Percentiles rank a stretch among this genome's conserved stretches.
Evolutionary conservation across 2,797 vertebrate genomes (phyloP).

Genomic region (Sebastolobus alascanus): DNA sequence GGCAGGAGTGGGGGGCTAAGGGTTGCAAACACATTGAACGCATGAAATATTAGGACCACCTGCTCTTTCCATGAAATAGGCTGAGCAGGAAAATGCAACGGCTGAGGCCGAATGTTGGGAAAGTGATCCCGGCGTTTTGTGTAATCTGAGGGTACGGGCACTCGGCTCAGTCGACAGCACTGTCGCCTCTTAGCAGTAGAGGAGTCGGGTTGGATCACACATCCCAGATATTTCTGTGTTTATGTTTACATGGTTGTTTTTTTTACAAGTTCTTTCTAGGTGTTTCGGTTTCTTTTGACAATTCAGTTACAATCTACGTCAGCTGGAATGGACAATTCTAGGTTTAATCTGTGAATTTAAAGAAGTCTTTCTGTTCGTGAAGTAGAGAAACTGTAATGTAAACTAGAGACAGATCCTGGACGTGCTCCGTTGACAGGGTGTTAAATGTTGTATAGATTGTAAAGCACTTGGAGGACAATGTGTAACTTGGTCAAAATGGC

Average conservation of each 20-base stretch:
- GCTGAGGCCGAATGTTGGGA: constrained; percentile 25
- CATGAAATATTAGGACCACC: constrained; percentile 69
- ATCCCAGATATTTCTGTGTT: not conserved
- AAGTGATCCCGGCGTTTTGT: constrained; percentile 11
- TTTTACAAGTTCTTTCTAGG: not conserved
- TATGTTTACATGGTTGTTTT: not conserved
- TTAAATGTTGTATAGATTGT: not conserved
- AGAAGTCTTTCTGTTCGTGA: not conserved
- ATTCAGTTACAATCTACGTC: not conserved
- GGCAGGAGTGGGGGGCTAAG: constrained; percentile 42
- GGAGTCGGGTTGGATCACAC: not conserved
- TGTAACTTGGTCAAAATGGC: not conserved
- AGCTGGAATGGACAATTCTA: not conserved
- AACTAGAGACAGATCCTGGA: not conserved
- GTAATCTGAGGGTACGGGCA: constrained; percentile 4
- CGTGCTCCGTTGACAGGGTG: not conserved
- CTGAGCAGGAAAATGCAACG: constrained; percentile 45
- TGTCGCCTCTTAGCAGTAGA: not conserved
- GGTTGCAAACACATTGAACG: constrained; percentile 57
- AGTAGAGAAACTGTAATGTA: not conserved
- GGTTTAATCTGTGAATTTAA: not conserved
- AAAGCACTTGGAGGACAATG: not conserved
- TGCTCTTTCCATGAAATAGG: constrained; percentile 59
- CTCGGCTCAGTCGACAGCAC: not conserved
- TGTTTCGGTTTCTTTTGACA: not conserved